Percentiles rank a stretch among this genome's conserved stretches.
Evolutionary conservation across 2,113 vertebrate species (phyloP).

Genomic region (Dolichallabes microphthalmus): DNA sequence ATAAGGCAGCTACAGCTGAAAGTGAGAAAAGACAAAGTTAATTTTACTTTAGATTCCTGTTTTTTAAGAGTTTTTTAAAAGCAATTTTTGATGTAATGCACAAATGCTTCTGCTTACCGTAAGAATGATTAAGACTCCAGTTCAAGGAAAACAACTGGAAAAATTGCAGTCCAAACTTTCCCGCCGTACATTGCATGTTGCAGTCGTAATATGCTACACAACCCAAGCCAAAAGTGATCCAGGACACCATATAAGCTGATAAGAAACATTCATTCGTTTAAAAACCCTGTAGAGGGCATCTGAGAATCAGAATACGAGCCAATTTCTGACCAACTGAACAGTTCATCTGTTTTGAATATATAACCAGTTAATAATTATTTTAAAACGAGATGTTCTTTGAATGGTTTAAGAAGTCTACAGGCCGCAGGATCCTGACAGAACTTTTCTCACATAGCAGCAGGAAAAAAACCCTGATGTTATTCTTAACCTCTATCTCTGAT

Average conservation of each 20-base stretch:
- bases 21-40: background rate
- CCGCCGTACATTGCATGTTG: too few relatives aligned
- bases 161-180: too few relatives aligned
- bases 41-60: background rate
- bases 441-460: conserved; percentile 8
- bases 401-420: background rate
- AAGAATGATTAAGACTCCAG: background rate
- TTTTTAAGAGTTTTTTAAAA: background rate
- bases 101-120: background rate
- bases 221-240: background rate
- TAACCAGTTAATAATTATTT: background rate
- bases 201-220: background rate
- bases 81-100: background rate
- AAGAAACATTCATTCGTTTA: background rate
- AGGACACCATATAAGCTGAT: background rate
- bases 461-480: background rate
- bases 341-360: conserved; percentile 2
- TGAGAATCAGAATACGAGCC: conserved; percentile 12
- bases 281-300: conserved; percentile 41
- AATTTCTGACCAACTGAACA: background rate
- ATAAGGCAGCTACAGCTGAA: background rate
- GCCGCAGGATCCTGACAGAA: background rate
- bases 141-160: background rate
- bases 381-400: background rate
- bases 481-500: background rate